phyloP scores from a whole-genome alignment of 2,113 vertebrate species.

The Empidonax alnorum region DNA sequence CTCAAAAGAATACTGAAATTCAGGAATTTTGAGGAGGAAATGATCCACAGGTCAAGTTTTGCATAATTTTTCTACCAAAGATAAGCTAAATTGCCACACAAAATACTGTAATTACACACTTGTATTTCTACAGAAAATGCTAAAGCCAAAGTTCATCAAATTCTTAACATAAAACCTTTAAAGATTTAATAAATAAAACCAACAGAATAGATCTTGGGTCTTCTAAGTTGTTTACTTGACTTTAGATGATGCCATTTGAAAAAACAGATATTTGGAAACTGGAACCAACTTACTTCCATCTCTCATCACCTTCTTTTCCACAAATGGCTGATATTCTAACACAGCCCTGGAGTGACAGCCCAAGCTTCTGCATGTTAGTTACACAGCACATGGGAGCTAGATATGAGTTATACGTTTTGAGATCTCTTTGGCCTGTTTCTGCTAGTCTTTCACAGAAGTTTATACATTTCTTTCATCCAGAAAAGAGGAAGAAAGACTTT shows the following conservation, averaged over 20 bases:
- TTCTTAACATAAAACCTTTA: background rate
- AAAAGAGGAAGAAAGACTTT: constrained; percentile 19
- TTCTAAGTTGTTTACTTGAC: background rate
- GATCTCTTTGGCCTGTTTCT: background rate
- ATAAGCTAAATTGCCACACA: background rate
- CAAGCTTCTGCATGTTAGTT: background rate
- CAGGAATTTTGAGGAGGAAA: background rate
- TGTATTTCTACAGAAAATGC: background rate
- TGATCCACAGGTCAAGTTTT: background rate
- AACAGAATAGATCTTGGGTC: background rate
- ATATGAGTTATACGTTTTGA: background rate
- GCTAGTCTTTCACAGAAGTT: background rate
- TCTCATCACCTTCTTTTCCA: background rate
- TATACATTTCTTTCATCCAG: constrained; percentile 7
- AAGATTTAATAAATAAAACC: background rate
- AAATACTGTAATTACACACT: background rate
- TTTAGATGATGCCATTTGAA: background rate
- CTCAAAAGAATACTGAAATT: background rate
- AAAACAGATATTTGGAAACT: background rate
- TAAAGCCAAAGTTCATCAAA: background rate
- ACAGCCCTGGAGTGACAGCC: background rate
- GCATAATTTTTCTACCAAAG: background rate
- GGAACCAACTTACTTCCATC: background rate
- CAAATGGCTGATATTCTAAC: background rate
- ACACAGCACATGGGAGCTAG: background rate